Percentiles rank a stretch among this genome's conserved stretches.
These are phyloP conservation scores for Anolis sagrei DNA, from an alignment of 2,113 vertebrate species.

Conservation along the genomic window DNA sequence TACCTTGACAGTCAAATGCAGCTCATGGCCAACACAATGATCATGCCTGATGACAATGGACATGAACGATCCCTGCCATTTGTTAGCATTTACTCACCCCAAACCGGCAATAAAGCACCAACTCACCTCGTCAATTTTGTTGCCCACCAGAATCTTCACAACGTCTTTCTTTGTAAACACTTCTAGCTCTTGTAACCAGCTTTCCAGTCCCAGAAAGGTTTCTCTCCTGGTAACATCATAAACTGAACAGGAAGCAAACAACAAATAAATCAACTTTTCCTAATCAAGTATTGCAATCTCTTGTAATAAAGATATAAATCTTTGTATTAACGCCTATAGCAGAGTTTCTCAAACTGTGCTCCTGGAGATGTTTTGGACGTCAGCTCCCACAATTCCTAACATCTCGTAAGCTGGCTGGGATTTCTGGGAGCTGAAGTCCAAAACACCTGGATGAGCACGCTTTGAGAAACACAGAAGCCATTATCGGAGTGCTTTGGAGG, in stretches of 20 bases:
- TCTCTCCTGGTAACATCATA: constrained; percentile 72
- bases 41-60: background rate
- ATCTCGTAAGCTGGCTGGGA: too few species aligned
- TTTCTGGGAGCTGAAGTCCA: too few species aligned
- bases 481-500: background rate
- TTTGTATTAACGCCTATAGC: too few species aligned
- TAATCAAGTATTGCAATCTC: background rate
- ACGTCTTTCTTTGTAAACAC: constrained; percentile 11
- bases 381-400: too few species aligned
- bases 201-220: constrained; percentile 56
- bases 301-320: too few species aligned
- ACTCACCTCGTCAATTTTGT: constrained; percentile 69
- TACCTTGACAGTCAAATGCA: too few species aligned
- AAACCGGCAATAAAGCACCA: background rate
- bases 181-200: constrained; percentile 66
- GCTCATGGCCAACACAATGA: background rate
- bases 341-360: too few species aligned
- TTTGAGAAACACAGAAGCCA: background rate
- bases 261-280: background rate
- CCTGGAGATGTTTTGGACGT: too few species aligned
- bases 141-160: constrained; percentile 73
- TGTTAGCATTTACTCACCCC: too few species aligned
- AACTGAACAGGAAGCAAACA: constrained; percentile 58
- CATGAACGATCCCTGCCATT: background rate
- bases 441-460: too few species aligned